Base-by-base conservation (phyloP, 2,797 vertebrate genomes). In the Oryzias dopingdopingensis region DNA sequence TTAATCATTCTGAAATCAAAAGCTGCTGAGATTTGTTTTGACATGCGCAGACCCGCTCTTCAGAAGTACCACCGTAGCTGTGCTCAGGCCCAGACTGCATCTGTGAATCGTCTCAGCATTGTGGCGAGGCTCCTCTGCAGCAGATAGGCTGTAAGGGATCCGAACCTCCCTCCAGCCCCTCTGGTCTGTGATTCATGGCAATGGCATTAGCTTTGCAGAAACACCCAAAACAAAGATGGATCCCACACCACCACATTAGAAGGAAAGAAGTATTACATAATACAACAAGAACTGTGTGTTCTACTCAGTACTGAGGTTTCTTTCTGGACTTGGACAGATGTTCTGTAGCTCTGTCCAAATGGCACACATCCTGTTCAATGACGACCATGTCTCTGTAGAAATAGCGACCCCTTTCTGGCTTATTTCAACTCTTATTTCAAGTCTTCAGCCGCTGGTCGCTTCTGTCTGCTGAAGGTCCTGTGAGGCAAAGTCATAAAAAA, bases 181-280 rank as follows among this genome's bases (percentile, higher is more conserved):
- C 84, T 14, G 65, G 70, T 54, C 65, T 70, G 70, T 88, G 86
- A 86, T 81, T 91, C 88, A 91, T 62, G 37, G 88, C 59, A 54
- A 90, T 89, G 88, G 86, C 77, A 88, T 91, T 89, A 37, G 91
- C 92, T 92, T 91, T 81, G 61, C 24, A 75, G 60, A 76, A 74
- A 82, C 79, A 70, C 50, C 51, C 71, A 56, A 59, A 79, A 81
- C 66, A 44, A 70, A 73, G 58, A 74, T 55, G 63, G 68, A 82
- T 85, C 52, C 41, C 67, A 54, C 70, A 60, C 69, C 71, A 67
- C 41, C 26, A 71, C 65, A 61, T 58, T 59, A 70, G 65, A 68
- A n/a, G 23, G 42, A 50, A 23, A 40, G 48, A 0, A 26, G 63
- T 40, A n/a, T 64, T 54, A 66, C 37, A 42, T 58, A 60, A 67